Percentiles rank a stretch among this genome's conserved stretches.
phyloP scores from a whole-genome alignment of 1,140 invertebrate genomes.

The Drosophila hydei region DNA sequence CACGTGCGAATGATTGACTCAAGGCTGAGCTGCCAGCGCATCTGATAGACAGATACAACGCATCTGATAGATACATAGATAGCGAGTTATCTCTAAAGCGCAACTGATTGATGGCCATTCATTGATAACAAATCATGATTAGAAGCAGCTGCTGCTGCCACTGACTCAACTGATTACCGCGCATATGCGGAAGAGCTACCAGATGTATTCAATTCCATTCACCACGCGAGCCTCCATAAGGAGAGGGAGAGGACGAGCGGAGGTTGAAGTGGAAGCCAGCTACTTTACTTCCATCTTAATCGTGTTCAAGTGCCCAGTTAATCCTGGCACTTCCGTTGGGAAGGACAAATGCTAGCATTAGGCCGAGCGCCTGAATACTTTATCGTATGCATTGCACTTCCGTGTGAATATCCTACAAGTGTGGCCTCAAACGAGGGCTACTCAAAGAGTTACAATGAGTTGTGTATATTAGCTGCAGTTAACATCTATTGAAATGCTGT shows the following conservation, averaged over 20 bases:
- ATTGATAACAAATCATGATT: slow-evolving; percentile 23
- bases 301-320: slow-evolving; percentile 78
- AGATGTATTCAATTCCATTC: slow-evolving; percentile 1
- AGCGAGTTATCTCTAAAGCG: slow-evolving; percentile 13
- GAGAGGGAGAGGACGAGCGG: not conserved
- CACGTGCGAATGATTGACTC: slow-evolving; percentile 73
- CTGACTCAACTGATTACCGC: slow-evolving; percentile 23
- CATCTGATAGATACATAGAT: slow-evolving; percentile 10
- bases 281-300: slow-evolving; percentile 27
- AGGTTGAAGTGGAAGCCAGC: slow-evolving; percentile 4
- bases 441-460: not conserved
- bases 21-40: slow-evolving; percentile 1
- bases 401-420: slow-evolving; percentile 45
- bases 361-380: slow-evolving; percentile 22
- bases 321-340: slow-evolving; percentile 63
- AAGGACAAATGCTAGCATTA: slow-evolving; percentile 25
- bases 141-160: slow-evolving; percentile 6
- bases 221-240: not conserved
- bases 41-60: not conserved
- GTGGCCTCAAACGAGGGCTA: slow-evolving; percentile 43
- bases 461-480: not conserved
- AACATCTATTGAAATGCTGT: no score
- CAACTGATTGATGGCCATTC: slow-evolving; percentile 24
- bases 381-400: slow-evolving; percentile 64
- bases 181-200: slow-evolving; percentile 22